A percentile compares a stretch with the other conserved stretches of the same genome.
phyloP scores from a whole-genome alignment of 2,888 invertebrate genomes.

The Archips xylosteana region DNA sequence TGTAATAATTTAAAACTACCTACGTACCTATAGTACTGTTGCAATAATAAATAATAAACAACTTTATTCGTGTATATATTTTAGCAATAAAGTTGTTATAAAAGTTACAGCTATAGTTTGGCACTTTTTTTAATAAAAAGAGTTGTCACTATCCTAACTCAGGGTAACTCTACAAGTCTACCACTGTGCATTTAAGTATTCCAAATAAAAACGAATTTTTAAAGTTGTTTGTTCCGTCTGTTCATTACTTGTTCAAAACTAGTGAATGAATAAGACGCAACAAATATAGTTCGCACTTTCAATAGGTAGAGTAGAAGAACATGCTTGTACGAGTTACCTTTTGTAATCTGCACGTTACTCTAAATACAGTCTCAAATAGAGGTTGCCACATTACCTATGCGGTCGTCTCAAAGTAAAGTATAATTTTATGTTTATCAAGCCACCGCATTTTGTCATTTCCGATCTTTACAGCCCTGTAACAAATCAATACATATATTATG shows the following conservation, averaged over 20 bases:
- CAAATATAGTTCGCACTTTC: not conserved
- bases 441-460: not conserved
- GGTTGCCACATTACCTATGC: not conserved
- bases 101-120: slow-evolving; percentile 4
- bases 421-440: not conserved
- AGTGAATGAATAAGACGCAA: not conserved
- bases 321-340: not conserved
- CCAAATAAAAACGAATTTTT: not conserved
- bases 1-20: not conserved
- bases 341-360: not conserved
- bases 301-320: not conserved
- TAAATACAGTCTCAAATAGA: slow-evolving; percentile 6
- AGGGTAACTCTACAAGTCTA: not conserved
- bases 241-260: not conserved
- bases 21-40: not conserved
- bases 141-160: slow-evolving; percentile 19
- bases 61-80: not conserved
- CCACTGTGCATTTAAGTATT: not conserved
- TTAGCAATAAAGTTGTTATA: slow-evolving; percentile 8
- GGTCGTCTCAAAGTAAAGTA: not conserved
- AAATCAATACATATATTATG: not conserved
- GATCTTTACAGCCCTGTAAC: not conserved
- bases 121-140: not conserved
- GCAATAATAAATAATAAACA: slow-evolving; percentile 1
- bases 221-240: not conserved